Evolutionary conservation across 2,797 vertebrate genomes (phyloP), one percentile per base, ranked within the genome.

Genomic region (Melanitta fusca): DNA sequence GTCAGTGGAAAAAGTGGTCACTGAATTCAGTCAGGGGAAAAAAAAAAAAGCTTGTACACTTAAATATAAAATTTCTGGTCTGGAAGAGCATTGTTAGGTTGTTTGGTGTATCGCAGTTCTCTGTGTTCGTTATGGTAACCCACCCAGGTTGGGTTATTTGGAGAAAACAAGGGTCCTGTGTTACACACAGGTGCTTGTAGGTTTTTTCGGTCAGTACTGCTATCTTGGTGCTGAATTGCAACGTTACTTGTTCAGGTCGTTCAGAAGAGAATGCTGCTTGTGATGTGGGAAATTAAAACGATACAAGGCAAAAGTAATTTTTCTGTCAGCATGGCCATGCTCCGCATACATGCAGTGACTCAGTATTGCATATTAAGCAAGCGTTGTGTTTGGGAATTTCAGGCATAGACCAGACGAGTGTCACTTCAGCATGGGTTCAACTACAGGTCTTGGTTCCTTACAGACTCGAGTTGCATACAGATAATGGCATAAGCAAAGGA

Each of bases 1-100:
- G 91, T 95, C 85, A 93, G 93, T 93, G 95, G 93, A 97, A 97
- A 96, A 96, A 96, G 88, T 80, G 65, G 90, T 95, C 93, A 80
- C 79, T 95, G 86, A 95, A 96, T 96, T 95, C 78, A 82, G 78
- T 10, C 73, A 94, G 86, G 38, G 47, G 2, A 49, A 25, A 25
- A 49, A 49, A 49, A 47, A 91, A 81, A 53, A 91, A 64, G 3
- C 69, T 92, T 1, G 1, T 32, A 66, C 14, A 4, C 64, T 90
- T 95, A 19, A 38, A 8, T 53, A 86, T 89, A 62, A 95, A 93
- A 72, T 91, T 83, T 89, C 91, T 0, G 0, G 75, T 87, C 88
- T 94, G 68, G 54, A 93, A 27, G 32, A 77, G n/a, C 47, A 16
- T 69, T 13, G 0, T 41, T 68, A 32, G 54, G 64, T 90, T 13